These are phyloP conservation scores for Drosophila persimilis DNA, from an alignment of 1,140 invertebrate species.

Conservation along the genomic window DNA sequence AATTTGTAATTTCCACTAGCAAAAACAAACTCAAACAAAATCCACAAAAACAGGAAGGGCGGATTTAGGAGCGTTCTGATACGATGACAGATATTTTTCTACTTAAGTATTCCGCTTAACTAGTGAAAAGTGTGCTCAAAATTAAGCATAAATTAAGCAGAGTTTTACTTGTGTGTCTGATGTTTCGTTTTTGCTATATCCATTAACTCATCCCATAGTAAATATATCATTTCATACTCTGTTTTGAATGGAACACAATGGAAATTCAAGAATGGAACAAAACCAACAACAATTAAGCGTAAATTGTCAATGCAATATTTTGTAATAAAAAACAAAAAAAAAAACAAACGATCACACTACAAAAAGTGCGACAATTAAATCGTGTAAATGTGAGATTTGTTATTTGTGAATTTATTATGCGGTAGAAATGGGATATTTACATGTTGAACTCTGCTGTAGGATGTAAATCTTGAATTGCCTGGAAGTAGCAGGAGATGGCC, in stretches of 20 bases:
- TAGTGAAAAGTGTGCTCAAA: constrained; percentile 52
- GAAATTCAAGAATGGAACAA: constrained; percentile 50
- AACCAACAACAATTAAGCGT: constrained; percentile 52
- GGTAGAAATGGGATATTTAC: too few relatives aligned
- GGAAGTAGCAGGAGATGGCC: too few relatives aligned
- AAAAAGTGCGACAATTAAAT: constrained; percentile 2
- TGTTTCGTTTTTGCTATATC: constrained; percentile 22
- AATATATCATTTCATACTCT: constrained; percentile 56
- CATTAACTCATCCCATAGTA: constrained; percentile 56
- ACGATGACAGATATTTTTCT: constrained; percentile 41
- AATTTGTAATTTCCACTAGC: constrained; percentile 49
- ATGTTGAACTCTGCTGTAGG: too few relatives aligned
- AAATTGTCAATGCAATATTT: constrained; percentile 77
- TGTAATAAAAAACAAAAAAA: constrained; percentile 67
- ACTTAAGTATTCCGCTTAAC: constrained; percentile 61
- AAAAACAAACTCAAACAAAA: constrained; percentile 16
- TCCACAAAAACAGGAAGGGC: neutral
- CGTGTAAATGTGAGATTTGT: too few relatives aligned
- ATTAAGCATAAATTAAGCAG: constrained; percentile 8
- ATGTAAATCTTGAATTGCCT: too few relatives aligned
- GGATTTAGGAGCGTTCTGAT: constrained; percentile 16
- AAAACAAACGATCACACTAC: constrained; percentile 21
- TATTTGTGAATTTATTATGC: neutral
- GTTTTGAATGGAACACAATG: constrained; percentile 49
- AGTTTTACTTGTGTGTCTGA: constrained; percentile 30